Percentiles rank a stretch among this genome's conserved stretches.
Evolutionary conservation across 2,113 vertebrate species (phyloP).

Genomic region (Zapornia atra): DNA sequence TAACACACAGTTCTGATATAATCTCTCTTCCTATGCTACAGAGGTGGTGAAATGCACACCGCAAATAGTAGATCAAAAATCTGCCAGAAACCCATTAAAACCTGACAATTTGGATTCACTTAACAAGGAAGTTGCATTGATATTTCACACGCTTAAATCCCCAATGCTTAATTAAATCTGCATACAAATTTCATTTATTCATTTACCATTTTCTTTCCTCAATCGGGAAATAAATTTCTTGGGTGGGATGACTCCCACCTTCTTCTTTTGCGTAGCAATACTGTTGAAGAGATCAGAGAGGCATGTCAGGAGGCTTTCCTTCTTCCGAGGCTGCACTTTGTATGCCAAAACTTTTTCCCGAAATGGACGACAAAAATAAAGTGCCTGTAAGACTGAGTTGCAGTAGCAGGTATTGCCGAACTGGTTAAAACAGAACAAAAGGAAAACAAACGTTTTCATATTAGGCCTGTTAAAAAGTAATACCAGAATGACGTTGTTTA

Average conservation of each 20-base stretch:
- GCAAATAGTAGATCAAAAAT: background rate
- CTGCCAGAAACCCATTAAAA: background rate
- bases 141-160: background rate
- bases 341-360: slow-evolving; percentile 93
- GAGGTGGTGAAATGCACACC: background rate
- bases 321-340: slow-evolving; percentile 90
- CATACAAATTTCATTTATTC: background rate
- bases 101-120: background rate
- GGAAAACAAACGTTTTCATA: background rate
- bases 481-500: background rate
- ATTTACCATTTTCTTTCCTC: slow-evolving; percentile 89
- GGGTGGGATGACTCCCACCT: slow-evolving; percentile 92
- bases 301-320: slow-evolving; percentile 91
- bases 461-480: background rate
- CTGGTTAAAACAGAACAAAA: slow-evolving; percentile 70
- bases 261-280: slow-evolving; percentile 94
- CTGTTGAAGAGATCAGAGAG: slow-evolving; percentile 93
- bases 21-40: background rate
- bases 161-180: background rate
- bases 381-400: slow-evolving; percentile 93
- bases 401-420: slow-evolving; percentile 97
- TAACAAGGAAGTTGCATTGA: background rate
- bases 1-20: background rate
- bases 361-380: slow-evolving; percentile 94
- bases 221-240: slow-evolving; percentile 93